These are phyloP conservation scores for Cancer borealis DNA, from an alignment of 2,888 invertebrate species.

Conservation along the genomic window DNA sequence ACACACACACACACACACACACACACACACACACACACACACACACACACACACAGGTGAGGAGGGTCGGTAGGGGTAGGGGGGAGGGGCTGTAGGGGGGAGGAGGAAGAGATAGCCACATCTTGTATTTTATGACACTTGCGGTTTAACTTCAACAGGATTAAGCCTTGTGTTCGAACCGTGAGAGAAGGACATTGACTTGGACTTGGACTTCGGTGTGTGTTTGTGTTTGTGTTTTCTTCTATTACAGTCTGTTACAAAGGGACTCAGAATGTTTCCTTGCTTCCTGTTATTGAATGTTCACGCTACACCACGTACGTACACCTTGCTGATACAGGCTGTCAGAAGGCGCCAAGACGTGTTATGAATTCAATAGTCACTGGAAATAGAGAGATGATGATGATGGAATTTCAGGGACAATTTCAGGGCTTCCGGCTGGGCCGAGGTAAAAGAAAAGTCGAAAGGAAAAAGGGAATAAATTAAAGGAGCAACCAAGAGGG, in stretches of 20 bases:
- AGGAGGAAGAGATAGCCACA: constrained; percentile 52
- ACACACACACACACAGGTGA: constrained; percentile 52
- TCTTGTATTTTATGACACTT: constrained; percentile 70
- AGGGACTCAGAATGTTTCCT: not conserved
- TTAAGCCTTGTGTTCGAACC: constrained; percentile 57
- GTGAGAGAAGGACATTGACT: constrained; percentile 4
- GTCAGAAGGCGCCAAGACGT: not conserved
- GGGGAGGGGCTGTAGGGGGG: not conserved
- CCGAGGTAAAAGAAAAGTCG: constrained; percentile 46
- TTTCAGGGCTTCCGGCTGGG: constrained; percentile 53
- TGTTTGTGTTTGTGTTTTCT: not conserved
- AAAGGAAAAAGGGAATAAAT: constrained; percentile 65
- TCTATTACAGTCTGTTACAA: too few relatives aligned
- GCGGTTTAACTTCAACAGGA: constrained; percentile 72
- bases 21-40: constrained; percentile 55
- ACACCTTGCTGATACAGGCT: too few relatives aligned
- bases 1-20: constrained; percentile 42
- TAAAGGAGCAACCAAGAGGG: constrained; percentile 54
- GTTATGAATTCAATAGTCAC: not conserved
- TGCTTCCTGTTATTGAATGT: too few relatives aligned
- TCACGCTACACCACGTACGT: too few relatives aligned
- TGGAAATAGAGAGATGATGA: not conserved
- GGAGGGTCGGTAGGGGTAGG: not conserved
- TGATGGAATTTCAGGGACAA: not conserved
- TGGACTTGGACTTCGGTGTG: not conserved